Evolutionary conservation across 2,888 invertebrate species (phyloP), one percentile per base, ranked within the genome.

Genomic region (Drosophila barbarae): DNA sequence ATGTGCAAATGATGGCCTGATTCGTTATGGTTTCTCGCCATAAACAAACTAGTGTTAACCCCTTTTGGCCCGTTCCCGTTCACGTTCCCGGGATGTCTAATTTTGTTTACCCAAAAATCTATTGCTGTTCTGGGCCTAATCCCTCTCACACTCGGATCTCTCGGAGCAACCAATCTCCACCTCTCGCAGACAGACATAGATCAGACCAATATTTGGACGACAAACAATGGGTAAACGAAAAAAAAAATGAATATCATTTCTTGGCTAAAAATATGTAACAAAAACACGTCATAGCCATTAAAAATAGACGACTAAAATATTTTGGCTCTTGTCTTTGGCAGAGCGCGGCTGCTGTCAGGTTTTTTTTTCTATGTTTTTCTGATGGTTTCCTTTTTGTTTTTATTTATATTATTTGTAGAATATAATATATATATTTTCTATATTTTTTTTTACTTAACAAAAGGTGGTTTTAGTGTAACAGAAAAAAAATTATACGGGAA

Each of bases 261-360:
- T 60, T 70, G 38, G 70, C 78, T 79, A 79, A 83, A 79, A 85
- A 79, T 79, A 79, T 85, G 77, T 80, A 79, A 85, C 72, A 76
- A 82, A 84, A 83, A 79, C 78, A 79, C 78, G 78, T 79, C 78
- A 79, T 85, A 79, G 77, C 59, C 72, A 72, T 74, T 83, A 79
- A 72, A 84, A 85, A 79, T 79, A 79, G 78, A 76, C 66, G 59
- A 59, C 81, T 72, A 53, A 73, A 74, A 85, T 79, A 79, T 85
- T 69, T 77, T 76, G 71, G 71, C 79, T 69, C 54, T 64, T 83
- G 59, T 42, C 69, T 69, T 69, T 51, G 44, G 47, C 61, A 46
- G 26, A 42, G 26, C n/a, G 35, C 52, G 64, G 58, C 50, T 46
- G 67, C 64, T 77, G 84, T 77, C 81, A 83, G 26, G 72, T 72